Percentiles rank a stretch among this genome's conserved stretches.
These are phyloP conservation scores for Ophioderma brevispina DNA, from an alignment of 35 echinoderm and acorn worm species.

Conservation along the genomic window DNA sequence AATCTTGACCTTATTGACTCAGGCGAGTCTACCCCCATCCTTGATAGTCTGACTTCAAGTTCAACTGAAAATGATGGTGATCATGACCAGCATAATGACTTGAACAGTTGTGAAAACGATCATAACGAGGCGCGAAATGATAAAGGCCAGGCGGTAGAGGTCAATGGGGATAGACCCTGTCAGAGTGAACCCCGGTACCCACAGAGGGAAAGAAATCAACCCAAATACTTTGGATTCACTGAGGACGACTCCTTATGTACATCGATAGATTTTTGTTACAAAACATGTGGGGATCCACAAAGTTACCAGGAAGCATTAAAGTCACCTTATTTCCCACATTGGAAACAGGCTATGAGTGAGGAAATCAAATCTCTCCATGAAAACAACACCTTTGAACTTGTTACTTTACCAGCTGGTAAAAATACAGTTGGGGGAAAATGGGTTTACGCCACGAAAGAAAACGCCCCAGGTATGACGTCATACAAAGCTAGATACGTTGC, in stretches of 20 bases:
- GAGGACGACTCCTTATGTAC: not conserved
- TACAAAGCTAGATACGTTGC: constrained; percentile 34
- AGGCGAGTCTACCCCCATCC: too few relatives aligned
- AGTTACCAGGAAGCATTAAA: constrained; percentile 17
- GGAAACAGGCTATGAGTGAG: constrained; percentile 20
- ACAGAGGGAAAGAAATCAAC: constrained; percentile 12
- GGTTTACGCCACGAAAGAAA: constrained; percentile 16
- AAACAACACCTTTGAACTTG: constrained; percentile 22
- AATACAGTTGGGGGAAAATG: constrained; percentile 1
- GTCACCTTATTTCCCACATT: not conserved
- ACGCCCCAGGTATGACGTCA: not conserved
- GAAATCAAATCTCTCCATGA: constrained; percentile 33
- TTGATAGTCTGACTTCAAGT: too few relatives aligned
- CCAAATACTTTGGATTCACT: not conserved
- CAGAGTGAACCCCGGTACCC: too few relatives aligned
- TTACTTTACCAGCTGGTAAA: constrained; percentile 6
- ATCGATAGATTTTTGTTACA: constrained; percentile 24
- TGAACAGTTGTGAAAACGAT: too few relatives aligned
- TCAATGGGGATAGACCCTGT: too few relatives aligned
- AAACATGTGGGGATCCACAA: not conserved
- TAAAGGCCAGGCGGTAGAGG: too few relatives aligned
- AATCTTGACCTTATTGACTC: too few relatives aligned
- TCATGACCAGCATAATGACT: too few relatives aligned
- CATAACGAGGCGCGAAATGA: too few relatives aligned
- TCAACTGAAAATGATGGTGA: too few relatives aligned